Evolutionary conservation across 2,113 vertebrate species (phyloP).

Genomic region (Puntigrus tetrazona): DNA sequence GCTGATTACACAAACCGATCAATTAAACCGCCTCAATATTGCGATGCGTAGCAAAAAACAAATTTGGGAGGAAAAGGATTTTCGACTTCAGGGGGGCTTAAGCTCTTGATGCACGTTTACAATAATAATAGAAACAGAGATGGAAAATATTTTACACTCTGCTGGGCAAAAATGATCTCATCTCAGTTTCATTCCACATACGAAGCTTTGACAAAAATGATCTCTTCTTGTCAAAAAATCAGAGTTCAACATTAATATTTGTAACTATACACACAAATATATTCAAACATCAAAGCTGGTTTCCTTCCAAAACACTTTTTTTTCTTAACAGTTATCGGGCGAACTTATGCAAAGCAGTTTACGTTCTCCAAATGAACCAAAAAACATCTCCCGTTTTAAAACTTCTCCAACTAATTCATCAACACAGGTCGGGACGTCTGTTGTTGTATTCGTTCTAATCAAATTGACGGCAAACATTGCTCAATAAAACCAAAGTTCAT

Average conservation of each 20-base stretch:
- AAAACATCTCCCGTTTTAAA: not conserved
- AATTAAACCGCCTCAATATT: not conserved
- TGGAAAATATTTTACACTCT: constrained; percentile 3
- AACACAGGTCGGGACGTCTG: not conserved
- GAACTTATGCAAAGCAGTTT: constrained; percentile 17
- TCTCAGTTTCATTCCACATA: constrained; percentile 3
- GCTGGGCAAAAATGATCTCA: not conserved
- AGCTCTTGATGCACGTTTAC: not conserved
- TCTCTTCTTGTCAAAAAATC: not conserved
- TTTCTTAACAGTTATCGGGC: not conserved
- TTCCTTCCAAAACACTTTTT: not conserved
- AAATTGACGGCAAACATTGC: constrained; percentile 9
- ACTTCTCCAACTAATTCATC: not conserved
- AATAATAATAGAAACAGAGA: not conserved
- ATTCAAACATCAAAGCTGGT: constrained; percentile 17
- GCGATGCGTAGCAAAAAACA: not conserved
- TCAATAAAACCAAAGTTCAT: constrained; percentile 30
- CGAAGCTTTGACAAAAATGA: not conserved
- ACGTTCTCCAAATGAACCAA: not conserved
- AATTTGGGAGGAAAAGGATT: not conserved
- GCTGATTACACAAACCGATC: not conserved
- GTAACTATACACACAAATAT: not conserved
- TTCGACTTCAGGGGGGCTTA: not conserved
- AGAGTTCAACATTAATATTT: not conserved
- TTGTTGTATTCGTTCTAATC: constrained; percentile 17